Percentiles rank a stretch among this genome's conserved stretches.
phyloP scores from a whole-genome alignment of 2,888 invertebrate genomes.

The Synanthedon tipuliformis region DNA sequence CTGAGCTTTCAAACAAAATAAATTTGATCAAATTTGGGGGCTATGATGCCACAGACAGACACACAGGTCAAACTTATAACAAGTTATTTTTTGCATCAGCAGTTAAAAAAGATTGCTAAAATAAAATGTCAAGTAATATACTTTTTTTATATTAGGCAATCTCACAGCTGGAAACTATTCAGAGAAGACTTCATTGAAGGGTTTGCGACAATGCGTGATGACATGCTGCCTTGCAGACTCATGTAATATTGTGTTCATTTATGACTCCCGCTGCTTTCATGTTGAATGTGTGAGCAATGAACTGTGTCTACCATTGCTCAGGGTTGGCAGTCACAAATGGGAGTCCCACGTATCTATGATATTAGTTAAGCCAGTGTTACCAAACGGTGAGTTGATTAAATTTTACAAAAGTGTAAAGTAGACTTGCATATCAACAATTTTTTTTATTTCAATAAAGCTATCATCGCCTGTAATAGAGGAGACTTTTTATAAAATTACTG shows the following conservation, averaged over 20 bases:
- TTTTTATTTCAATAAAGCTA: too few species aligned
- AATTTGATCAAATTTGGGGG: too few species aligned
- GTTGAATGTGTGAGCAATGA: conserved; percentile 79
- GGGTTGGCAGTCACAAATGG: conserved; percentile 59
- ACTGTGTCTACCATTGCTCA: conserved; percentile 76
- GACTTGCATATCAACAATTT: too few species aligned
- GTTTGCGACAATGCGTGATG: conserved; percentile 74
- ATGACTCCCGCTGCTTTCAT: conserved; percentile 81
- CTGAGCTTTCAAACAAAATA: too few species aligned
- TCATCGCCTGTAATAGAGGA: background rate
- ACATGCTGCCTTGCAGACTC: conserved; percentile 74
- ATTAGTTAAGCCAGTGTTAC: conserved; percentile 77
- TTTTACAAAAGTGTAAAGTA: background rate
- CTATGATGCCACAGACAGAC: too few species aligned
- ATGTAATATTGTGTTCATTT: conserved; percentile 85
- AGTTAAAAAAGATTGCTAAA: background rate
- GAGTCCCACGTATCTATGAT: conserved; percentile 79
- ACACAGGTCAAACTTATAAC: too few species aligned
- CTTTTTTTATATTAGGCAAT: conserved; percentile 41
- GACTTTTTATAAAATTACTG: too few species aligned
- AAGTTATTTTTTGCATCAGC: background rate
- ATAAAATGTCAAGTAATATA: background rate
- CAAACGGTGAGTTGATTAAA: conserved; percentile 47
- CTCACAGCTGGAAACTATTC: conserved; percentile 72
- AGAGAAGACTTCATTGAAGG: conserved; percentile 60